phyloP scores from a whole-genome alignment of 2,888 invertebrate genomes.

The Nomada fabriciana region DNA sequence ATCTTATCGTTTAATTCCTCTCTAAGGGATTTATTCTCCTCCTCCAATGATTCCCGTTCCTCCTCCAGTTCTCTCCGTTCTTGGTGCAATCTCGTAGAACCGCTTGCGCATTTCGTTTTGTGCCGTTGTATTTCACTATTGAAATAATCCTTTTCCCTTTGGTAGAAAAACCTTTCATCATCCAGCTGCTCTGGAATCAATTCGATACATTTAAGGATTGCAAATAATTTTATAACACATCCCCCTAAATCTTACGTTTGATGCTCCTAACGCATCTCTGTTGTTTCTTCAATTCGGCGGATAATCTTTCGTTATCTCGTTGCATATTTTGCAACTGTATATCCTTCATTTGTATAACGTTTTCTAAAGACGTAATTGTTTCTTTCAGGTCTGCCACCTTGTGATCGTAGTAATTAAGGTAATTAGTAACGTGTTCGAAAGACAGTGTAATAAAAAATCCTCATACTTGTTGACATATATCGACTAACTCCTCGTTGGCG shows the following conservation, averaged over 20 bases:
- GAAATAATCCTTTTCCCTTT: conserved; percentile 86
- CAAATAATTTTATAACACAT: neutral
- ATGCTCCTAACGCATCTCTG: conserved; percentile 85
- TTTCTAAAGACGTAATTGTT: conserved; percentile 84
- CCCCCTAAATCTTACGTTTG: conserved; percentile 76
- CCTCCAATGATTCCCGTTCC: conserved; percentile 59
- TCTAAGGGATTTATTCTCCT: conserved; percentile 70
- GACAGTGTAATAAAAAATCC: conserved; percentile 17
- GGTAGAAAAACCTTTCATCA: conserved; percentile 86
- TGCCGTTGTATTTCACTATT: conserved; percentile 85
- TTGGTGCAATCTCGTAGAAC: conserved; percentile 62
- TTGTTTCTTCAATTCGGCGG: conserved; percentile 85
- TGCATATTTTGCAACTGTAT: conserved; percentile 84
- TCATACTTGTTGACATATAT: conserved; percentile 69
- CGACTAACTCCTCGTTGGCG: conserved; percentile 44
- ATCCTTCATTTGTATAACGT: conserved; percentile 85
- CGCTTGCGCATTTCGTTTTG: conserved; percentile 73
- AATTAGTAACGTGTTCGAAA: conserved; percentile 56
- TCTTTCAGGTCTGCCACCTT: conserved; percentile 85
- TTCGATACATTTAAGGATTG: conserved; percentile 40
- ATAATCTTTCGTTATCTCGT: conserved; percentile 86
- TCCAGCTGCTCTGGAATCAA: conserved; percentile 84
- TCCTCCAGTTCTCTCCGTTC: conserved; percentile 61
- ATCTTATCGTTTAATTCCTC: conserved; percentile 70
- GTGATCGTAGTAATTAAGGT: conserved; percentile 66